Evolutionary conservation across 2,113 vertebrate species (phyloP).

Genomic region (Speoplatyrhinus poulsoni): DNA sequence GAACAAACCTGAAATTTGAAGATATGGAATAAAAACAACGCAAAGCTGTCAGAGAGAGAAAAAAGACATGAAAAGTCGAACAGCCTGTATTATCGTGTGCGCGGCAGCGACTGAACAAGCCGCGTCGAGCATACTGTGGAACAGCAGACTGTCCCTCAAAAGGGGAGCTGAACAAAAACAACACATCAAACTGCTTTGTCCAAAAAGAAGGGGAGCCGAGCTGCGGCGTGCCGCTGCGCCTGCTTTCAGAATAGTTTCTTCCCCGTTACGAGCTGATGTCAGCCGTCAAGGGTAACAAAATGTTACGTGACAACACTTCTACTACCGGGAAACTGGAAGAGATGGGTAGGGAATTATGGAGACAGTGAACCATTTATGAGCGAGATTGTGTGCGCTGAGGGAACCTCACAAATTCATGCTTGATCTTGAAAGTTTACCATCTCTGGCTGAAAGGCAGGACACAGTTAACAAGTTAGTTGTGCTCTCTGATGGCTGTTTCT

Average conservation of each 20-base stretch:
- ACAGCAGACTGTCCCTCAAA: constrained; percentile 52
- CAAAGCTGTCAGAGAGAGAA: constrained; percentile 51
- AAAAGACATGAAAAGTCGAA: constrained; percentile 10
- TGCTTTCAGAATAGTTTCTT: constrained; percentile 44
- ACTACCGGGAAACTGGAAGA: constrained; percentile 38
- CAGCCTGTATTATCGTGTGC: constrained; percentile 58
- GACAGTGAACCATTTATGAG: too few relatives aligned
- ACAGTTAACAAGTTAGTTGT: too few relatives aligned
- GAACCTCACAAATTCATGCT: too few relatives aligned
- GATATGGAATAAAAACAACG: constrained; percentile 53
- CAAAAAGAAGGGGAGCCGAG: constrained; percentile 47
- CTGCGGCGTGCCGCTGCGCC: constrained; percentile 31
- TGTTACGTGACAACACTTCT: constrained; percentile 59
- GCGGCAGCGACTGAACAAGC: constrained; percentile 38
- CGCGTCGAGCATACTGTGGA: constrained; percentile 46
- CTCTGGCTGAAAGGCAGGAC: too few relatives aligned
- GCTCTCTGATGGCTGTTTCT: too few relatives aligned
- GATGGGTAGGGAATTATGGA: too few relatives aligned
- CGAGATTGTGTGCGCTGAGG: too few relatives aligned
- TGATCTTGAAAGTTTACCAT: too few relatives aligned
- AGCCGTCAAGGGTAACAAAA: constrained; percentile 61
- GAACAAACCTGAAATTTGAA: constrained; percentile 48
- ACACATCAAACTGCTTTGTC: constrained; percentile 56
- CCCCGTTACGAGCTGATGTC: constrained; percentile 50
- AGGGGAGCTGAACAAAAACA: constrained; percentile 65